Conservation (phyloP, 1,140 invertebrate species). For the Meloidogyne exigua region DNA sequence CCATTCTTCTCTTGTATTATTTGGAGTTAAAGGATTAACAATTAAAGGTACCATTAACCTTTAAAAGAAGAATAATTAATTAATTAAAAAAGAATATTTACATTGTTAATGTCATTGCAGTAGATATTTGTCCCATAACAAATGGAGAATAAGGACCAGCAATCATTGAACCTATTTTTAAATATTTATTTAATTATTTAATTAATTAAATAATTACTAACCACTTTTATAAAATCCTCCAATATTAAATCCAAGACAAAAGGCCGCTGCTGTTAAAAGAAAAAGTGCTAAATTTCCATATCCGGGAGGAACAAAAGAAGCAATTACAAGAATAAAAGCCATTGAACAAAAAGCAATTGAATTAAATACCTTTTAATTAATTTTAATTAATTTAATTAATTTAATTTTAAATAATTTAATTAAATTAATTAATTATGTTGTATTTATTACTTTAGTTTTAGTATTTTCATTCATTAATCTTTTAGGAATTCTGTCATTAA, state of each 20-base stretch:
- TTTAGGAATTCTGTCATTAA: conserved; percentile 32
- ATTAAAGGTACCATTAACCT: conserved; percentile 34
- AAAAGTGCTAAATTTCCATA: conserved; percentile 22
- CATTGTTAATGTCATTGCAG: conserved; percentile 40
- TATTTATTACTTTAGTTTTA: conserved; percentile 33
- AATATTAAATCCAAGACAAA: conserved; percentile 34
- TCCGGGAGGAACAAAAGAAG: conserved; percentile 35
- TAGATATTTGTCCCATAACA: conserved; percentile 40
- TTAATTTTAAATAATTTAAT: too few relatives aligned
- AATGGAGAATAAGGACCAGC: conserved; percentile 39
- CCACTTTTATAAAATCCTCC: conserved; percentile 44
- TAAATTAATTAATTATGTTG: too few relatives aligned
- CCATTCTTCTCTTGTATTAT: conserved; percentile 42
- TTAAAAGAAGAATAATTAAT: background rate
- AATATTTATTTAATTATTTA: background rate
- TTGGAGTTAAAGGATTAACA: conserved; percentile 37
- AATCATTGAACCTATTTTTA: conserved; percentile 36
- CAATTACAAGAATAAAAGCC: conserved; percentile 26
- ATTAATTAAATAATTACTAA: background rate
- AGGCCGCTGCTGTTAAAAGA: conserved; percentile 24
- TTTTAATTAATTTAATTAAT: too few relatives aligned
- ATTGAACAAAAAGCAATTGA: conserved; percentile 35
- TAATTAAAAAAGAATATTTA: background rate
- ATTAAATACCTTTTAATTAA: conserved; percentile 23
- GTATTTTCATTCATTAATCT: conserved; percentile 30